Evolutionary conservation across 2,113 vertebrate species (phyloP), one percentile per base, ranked within the genome.

Genomic region (Eidolon helvum): DNA sequence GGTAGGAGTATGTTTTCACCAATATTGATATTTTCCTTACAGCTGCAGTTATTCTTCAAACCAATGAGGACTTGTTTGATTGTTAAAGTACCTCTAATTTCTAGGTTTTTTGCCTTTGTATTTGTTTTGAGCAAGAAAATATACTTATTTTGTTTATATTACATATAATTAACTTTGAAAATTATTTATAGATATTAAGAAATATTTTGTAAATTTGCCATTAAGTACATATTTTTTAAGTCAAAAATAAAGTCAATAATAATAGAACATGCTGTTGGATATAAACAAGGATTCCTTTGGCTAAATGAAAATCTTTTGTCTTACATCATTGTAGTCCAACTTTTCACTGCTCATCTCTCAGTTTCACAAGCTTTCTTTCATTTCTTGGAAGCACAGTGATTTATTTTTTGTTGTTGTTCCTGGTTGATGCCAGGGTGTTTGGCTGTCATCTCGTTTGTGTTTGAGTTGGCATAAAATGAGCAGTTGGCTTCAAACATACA

Each of bases 401-500:
- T 21, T 57, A 33, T 65, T 96, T 94, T 18, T 0, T 93, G 63
- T 59, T 83, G 45, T 74, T 72, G 72, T 38, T 85, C 19, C 66
- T 80, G 38, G 12, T 83, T 93, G 35, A 53, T 90, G 24, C 18
- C 28, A 33, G 16, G 55, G 10, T 90, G 38, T 94, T 94, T 91
- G 12, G 5, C 10, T 90, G 75, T 11, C 4, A 71, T 26, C 4
- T 95, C 22, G 10, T 19, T 22, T 59, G 7, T 48, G 72, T 93
- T 80, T 93, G 75, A 57, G 22, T 84, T 95, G 45, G 1, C 59
- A 96, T 38, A 95, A 92, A 95, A 43, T 53, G 65, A 74, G 83
- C 16, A 94, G 2, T 8, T 79, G 22, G 24, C 28, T 93, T 55
- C 26, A 87, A n/a, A 35, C 53, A 10, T 92, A 88, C 83, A 1